Conservation (phyloP, 2,888 invertebrate species). For the Celastrina argiolus region DNA sequence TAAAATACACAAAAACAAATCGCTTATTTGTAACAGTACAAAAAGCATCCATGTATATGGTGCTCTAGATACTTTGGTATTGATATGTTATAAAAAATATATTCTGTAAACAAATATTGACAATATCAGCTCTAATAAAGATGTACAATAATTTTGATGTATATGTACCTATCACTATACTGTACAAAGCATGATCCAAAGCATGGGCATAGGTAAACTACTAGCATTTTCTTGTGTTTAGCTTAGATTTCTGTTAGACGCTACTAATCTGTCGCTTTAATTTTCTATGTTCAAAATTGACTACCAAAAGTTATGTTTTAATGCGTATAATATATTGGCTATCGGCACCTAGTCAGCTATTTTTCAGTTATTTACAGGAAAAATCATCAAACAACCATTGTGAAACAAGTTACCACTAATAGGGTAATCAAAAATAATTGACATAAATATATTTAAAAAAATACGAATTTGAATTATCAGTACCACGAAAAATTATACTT, state of each 20-base stretch:
- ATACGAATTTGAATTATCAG: not conserved
- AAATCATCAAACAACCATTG: conserved; percentile 19
- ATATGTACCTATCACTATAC: not conserved
- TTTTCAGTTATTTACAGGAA: conserved; percentile 70
- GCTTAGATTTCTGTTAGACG: conserved; percentile 6
- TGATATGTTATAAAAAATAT: too few species aligned
- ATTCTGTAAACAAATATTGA: not conserved
- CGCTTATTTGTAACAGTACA: not conserved
- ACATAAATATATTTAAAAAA: not conserved
- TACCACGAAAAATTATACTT: not conserved
- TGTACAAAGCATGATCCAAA: conserved; percentile 15
- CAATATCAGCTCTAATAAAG: not conserved
- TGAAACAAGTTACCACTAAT: not conserved
- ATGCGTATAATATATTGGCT: conserved; percentile 24
- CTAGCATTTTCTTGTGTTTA: conserved; percentile 5
- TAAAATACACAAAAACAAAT: not conserved
- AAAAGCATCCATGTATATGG: too few species aligned
- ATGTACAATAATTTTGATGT: not conserved
- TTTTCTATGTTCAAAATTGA: not conserved
- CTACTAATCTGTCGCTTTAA: conserved; percentile 11
- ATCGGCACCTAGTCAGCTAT: conserved; percentile 55
- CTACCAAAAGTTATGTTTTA: conserved; percentile 25
- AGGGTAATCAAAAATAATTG: not conserved
- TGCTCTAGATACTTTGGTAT: too few species aligned
- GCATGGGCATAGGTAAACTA: conserved; percentile 5